Evolutionary conservation across 2,888 invertebrate species (phyloP).

Genomic region (Pachydiplax longipennis): DNA sequence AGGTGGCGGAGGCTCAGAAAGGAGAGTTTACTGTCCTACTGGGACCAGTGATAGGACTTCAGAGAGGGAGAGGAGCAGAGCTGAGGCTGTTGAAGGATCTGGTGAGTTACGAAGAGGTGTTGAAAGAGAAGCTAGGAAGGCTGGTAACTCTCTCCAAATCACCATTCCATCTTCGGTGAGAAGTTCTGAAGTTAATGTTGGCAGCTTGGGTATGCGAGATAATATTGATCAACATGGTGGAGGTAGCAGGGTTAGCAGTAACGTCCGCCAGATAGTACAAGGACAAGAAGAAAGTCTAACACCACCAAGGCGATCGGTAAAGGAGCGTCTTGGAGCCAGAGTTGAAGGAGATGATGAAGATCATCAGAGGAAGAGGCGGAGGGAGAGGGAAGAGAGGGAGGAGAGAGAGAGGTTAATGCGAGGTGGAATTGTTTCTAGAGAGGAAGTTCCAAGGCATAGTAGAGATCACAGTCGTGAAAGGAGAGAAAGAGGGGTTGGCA

Average conservation of each 20-base stretch:
- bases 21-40: constrained; percentile 38
- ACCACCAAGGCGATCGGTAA: constrained; percentile 74
- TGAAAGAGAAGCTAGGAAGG: constrained; percentile 53
- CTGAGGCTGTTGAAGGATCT: constrained; percentile 23
- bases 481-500: neutral
- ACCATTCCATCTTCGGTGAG: constrained; percentile 51
- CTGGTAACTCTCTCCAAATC: constrained; percentile 53
- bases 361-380: constrained; percentile 59
- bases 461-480: constrained; percentile 33
- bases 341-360: constrained; percentile 63
- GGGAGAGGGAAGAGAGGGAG: constrained; percentile 54
- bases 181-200: constrained; percentile 10
- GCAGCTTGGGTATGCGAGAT: neutral
- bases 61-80: constrained; percentile 45
- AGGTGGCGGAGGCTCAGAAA: constrained; percentile 45
- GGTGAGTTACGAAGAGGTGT: constrained; percentile 46
- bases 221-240: constrained; percentile 6
- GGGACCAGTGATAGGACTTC: constrained; percentile 46
- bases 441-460: neutral
- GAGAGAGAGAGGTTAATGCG: constrained; percentile 24
- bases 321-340: constrained; percentile 81
- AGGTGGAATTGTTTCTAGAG: neutral
- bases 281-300: constrained; percentile 58
- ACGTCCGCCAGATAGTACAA: constrained; percentile 45
- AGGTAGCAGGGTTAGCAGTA: constrained; percentile 17